Conservation (phyloP, 2,113 vertebrate species). For the Rhodinocichla rosea region DNA sequence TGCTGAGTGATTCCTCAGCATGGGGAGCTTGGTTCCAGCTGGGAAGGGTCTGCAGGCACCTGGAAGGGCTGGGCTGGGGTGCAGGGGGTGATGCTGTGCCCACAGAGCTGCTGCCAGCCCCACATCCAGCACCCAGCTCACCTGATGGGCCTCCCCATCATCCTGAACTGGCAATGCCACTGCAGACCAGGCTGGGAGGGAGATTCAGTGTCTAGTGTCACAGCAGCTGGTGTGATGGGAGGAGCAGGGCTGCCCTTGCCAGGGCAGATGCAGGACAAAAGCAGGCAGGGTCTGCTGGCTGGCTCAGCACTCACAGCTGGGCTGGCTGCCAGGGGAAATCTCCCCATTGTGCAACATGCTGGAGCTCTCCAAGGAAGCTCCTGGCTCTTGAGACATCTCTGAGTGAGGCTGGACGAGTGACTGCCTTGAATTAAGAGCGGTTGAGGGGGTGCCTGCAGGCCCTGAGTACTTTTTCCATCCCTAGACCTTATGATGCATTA, state of each 20-base stretch:
- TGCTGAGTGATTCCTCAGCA: background rate
- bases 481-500: slow-evolving; percentile 38
- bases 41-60: accelerated
- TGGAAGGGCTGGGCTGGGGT: background rate
- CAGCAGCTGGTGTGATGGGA: background rate
- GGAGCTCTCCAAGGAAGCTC: slow-evolving; percentile 40
- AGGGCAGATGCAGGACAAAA: background rate
- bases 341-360: background rate
- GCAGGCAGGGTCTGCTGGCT: background rate
- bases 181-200: background rate
- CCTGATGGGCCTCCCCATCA: background rate
- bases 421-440: slow-evolving; percentile 1
- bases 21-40: background rate
- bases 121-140: background rate
- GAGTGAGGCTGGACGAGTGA: background rate
- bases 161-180: background rate
- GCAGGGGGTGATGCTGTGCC: background rate
- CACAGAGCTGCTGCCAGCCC: background rate
- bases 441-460: background rate
- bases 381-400: slow-evolving; percentile 20
- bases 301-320: background rate
- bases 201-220: background rate
- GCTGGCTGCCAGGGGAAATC: background rate
- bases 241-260: background rate
- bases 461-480: slow-evolving; percentile 37